Evolutionary conservation across 2,888 invertebrate genomes (phyloP).

Genomic region (Eugnorisma glareosa): DNA sequence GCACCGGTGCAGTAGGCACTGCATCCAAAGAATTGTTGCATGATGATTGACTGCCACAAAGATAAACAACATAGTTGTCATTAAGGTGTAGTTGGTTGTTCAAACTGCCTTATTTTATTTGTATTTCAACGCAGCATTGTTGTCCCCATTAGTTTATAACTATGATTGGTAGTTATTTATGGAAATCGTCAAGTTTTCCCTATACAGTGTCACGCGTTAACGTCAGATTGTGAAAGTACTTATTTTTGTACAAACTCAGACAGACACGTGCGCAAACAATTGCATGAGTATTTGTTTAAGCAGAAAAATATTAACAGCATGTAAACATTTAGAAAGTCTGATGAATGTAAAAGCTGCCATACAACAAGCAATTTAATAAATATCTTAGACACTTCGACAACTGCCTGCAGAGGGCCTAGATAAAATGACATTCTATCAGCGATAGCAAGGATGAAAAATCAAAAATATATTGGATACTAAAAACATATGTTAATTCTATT

Average conservation of each 20-base stretch:
- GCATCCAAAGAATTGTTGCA: neutral
- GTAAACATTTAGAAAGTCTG: slow-evolving; percentile 27
- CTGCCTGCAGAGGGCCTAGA: neutral
- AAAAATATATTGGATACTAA: neutral
- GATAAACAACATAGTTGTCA: neutral
- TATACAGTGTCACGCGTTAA: slow-evolving; percentile 10
- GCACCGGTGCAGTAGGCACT: no score
- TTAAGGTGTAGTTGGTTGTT: neutral
- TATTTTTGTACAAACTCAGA: slow-evolving; percentile 11
- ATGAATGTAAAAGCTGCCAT: neutral
- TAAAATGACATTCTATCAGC: neutral
- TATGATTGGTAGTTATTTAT: neutral
- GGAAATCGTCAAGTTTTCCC: slow-evolving; percentile 25
- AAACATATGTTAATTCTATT: neutral
- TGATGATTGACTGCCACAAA: neutral
- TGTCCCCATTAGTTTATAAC: neutral
- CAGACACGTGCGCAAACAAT: slow-evolving; percentile 19
- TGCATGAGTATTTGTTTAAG: slow-evolving; percentile 11
- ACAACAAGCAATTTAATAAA: neutral
- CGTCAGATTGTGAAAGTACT: slow-evolving; percentile 36
- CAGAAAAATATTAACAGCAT: slow-evolving; percentile 1
- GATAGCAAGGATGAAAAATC: neutral
- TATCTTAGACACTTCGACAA: neutral
- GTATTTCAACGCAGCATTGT: neutral
- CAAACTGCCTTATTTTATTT: neutral